phyloP scores from a whole-genome alignment of 2,113 vertebrate genomes.

The Plecotus auritus region DNA sequence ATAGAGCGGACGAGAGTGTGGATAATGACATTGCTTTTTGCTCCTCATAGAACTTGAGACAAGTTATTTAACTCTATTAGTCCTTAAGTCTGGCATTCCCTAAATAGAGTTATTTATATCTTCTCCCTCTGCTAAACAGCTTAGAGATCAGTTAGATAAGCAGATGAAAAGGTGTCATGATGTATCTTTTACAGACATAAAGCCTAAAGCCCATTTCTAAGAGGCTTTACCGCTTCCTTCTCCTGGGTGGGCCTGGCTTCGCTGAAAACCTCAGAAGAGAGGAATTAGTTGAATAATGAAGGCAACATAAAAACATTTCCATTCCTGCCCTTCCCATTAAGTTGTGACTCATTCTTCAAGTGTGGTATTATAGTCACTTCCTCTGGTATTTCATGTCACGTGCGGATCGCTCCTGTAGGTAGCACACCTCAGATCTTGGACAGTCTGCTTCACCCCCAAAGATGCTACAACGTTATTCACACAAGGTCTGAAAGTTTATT shows the following conservation, averaged over 20 bases:
- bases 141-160: not conserved
- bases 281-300: slow-evolving; percentile 10
- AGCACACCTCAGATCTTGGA: not conserved
- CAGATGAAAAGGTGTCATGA: not conserved
- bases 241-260: not conserved
- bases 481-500: not conserved
- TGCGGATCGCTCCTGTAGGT: not conserved
- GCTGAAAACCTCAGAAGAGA: not conserved
- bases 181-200: not conserved
- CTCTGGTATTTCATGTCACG: not conserved
- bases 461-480: not conserved
- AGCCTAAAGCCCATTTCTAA: not conserved
- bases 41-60: not conserved
- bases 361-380: not conserved
- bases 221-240: not conserved
- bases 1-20: not conserved
- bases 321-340: not conserved
- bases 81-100: not conserved
- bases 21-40: not conserved
- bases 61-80: not conserved
- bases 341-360: slow-evolving; percentile 17
- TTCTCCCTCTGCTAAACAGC: not conserved
- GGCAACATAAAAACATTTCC: not conserved
- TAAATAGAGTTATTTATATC: not conserved
- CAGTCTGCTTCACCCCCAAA: not conserved